Base-by-base conservation (phyloP, 2,113 vertebrate genomes). In the Anseranas semipalmata region DNA sequence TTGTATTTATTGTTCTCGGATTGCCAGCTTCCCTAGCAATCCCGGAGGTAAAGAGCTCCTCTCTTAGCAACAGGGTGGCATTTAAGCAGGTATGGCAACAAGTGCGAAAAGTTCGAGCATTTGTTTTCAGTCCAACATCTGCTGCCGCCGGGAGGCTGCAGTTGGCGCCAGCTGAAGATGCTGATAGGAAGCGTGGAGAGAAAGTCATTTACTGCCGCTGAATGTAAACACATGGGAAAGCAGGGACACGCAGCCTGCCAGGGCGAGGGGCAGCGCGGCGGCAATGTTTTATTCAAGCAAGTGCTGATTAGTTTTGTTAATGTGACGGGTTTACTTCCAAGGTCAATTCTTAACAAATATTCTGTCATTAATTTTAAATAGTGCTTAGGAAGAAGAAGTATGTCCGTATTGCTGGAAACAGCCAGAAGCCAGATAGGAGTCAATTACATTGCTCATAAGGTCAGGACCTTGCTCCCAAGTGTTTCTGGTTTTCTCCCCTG, bases 61-160 rank as follows among this genome's bases (percentile, higher is more conserved):
- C 79, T 95, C 91, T 37, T 89, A 92, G 93, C 90, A 97, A 92
- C 90, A 22, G 4, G 14, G 62, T 77, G 60, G 65, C 37, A 10
- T 81, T 92, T 89, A 48, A 68, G 59, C 53, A 75, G 32, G 27
- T 89, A 63, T 50, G 60, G 35, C 59, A 58, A 71, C 33, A 82
- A 48, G 62, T 19, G 39, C 21, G 28, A 14, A 35, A 43, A 35
- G 39, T 33, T 12, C 7, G 16, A 55, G 48, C 43, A 15, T 27
- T 74, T 76, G 67, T 46, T 96, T 94, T 52, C 48, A 63, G 35
- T 20, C 50, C 46, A 48, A 58, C 71, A 94, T 73, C 90, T 95
- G 94, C 93, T 90, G 65, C 10, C 43, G 5, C 8, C 5, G 62
- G 43, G 35, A 81, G 62, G 28, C 20, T 1, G 3, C 39, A 35